phyloP scores from a whole-genome alignment of 2,888 invertebrate species.

The Drosophila infuscata region DNA sequence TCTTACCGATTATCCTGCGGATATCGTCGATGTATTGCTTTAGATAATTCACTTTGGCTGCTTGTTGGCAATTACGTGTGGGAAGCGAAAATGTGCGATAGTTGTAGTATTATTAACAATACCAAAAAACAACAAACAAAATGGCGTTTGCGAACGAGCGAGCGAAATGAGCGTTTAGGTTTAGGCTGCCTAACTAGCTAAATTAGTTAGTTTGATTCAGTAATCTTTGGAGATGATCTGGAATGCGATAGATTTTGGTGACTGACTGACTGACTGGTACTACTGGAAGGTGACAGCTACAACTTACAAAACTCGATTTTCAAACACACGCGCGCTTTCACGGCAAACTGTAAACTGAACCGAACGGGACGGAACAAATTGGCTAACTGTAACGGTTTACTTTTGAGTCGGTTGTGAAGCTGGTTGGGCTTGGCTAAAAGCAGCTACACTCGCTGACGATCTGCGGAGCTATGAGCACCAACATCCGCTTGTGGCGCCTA shows the following conservation, averaged over 20 bases:
- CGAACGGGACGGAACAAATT: slow-evolving; percentile 56
- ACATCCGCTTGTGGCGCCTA: slow-evolving; percentile 80
- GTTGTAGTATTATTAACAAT: slow-evolving; percentile 26
- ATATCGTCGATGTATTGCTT: slow-evolving; percentile 86
- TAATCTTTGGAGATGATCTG: slow-evolving; percentile 34
- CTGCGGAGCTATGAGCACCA: slow-evolving; percentile 84
- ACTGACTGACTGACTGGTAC: slow-evolving; percentile 28
- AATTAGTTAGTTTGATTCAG: slow-evolving; percentile 10
- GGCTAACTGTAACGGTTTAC: slow-evolving; percentile 43
- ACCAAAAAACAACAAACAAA: slow-evolving; percentile 44
- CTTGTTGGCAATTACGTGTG: slow-evolving; percentile 67
- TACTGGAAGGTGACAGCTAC: slow-evolving; percentile 33
- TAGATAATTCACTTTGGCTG: slow-evolving; percentile 85
- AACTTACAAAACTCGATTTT: slow-evolving; percentile 63
- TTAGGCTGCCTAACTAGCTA: slow-evolving; percentile 12
- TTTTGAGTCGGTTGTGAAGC: slow-evolving; percentile 8
- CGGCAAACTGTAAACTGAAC: slow-evolving; percentile 28
- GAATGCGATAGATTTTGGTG: slow-evolving; percentile 30
- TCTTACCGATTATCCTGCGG: slow-evolving; percentile 86
- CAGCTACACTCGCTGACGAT: slow-evolving; percentile 85
- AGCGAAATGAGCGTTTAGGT: slow-evolving; percentile 45
- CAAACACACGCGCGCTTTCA: slow-evolving; percentile 36
- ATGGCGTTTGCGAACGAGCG: slow-evolving; percentile 61
- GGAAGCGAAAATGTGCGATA: slow-evolving; percentile 54
- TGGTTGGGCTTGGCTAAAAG: slow-evolving; percentile 54